Percentiles rank a stretch among this genome's conserved stretches.
These are phyloP conservation scores for Pecten maximus DNA, from an alignment of 2,888 invertebrate species.

Conservation along the genomic window DNA sequence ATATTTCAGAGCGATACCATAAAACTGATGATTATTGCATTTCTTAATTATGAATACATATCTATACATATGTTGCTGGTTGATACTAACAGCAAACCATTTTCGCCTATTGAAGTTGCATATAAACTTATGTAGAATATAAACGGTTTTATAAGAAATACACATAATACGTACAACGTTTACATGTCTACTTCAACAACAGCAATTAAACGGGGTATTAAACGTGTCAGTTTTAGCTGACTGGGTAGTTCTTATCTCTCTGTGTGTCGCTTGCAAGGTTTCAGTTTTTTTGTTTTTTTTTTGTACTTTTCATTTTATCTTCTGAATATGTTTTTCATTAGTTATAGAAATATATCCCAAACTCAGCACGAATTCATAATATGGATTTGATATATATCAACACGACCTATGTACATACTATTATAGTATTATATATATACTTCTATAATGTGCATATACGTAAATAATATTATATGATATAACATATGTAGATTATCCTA, in stretches of 20 bases:
- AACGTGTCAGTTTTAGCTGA: neutral
- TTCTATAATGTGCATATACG: neutral
- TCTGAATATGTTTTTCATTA: neutral
- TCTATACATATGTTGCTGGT: neutral
- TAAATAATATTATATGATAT: neutral
- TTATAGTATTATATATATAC: neutral
- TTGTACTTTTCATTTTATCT: neutral
- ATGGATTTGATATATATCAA: neutral
- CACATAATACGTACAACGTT: neutral
- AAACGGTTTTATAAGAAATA: neutral
- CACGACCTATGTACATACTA: neutral
- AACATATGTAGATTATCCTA: neutral
- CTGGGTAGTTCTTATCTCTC: neutral
- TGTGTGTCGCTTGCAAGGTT: neutral
- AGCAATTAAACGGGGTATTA: neutral
- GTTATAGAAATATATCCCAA: neutral
- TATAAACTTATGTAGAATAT: neutral
- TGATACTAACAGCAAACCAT: neutral
- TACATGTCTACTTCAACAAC: neutral
- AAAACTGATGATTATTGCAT: neutral
- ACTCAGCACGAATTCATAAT: neutral
- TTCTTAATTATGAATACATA: too few relatives aligned
- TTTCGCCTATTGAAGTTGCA: neutral
- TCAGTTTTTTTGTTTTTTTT: neutral
- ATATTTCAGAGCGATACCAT: neutral